Conservation (phyloP, 35 echinoderm and acorn worm genomes). For the Ophiothrix spiculata region DNA sequence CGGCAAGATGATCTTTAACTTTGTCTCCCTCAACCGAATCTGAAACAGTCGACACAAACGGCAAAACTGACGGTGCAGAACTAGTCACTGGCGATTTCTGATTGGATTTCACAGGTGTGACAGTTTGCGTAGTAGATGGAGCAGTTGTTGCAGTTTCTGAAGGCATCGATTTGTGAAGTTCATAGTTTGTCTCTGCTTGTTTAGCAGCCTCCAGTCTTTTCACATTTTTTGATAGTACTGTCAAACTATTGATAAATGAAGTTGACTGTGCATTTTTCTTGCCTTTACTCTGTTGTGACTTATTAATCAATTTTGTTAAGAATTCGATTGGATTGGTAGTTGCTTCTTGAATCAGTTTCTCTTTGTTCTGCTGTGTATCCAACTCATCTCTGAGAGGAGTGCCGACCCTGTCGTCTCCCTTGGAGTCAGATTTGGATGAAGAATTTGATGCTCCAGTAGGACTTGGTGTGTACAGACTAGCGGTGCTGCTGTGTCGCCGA, state of each 20-base stretch:
- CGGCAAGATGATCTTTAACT: conserved; percentile 5
- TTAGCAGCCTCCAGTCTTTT: conserved; percentile 1
- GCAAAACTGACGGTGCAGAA: not conserved
- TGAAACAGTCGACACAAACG: not conserved
- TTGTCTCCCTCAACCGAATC: not conserved
- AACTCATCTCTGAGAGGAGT: not conserved
- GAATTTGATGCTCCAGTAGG: not conserved
- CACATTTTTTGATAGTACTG: not conserved
- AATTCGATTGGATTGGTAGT: not conserved
- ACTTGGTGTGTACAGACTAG: not conserved
- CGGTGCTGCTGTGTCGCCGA: not conserved
- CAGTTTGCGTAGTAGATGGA: not conserved
- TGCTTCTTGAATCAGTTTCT: not conserved
- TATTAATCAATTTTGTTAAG: not conserved
- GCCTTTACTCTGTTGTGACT: not conserved
- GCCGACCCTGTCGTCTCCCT: not conserved
- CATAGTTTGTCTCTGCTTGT: not conserved
- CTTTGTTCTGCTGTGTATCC: not conserved
- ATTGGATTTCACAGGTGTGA: not conserved
- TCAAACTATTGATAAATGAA: not conserved
- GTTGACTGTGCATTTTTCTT: not conserved
- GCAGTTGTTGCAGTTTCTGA: not conserved
- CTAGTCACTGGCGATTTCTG: not conserved
- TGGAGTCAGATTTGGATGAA: not conserved
- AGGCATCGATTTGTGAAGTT: not conserved